Base-by-base conservation (phyloP, 1,140 invertebrate species). In the Meloidogyne exigua region DNA sequence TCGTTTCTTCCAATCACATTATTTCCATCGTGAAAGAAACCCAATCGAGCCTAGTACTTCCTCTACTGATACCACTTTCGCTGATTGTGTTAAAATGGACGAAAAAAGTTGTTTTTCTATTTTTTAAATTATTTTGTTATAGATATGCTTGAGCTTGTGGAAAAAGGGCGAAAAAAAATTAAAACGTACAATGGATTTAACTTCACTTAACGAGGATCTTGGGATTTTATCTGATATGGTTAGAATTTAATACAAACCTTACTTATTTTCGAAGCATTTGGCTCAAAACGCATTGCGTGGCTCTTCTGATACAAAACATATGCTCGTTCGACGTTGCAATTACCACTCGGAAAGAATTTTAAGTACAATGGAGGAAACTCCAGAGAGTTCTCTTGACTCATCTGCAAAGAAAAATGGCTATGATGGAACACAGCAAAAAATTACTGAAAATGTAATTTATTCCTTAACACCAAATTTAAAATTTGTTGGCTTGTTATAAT, bases 1-100 rank as follows among this genome's bases (percentile, higher is more conserved):
- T 13, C 94, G 96, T 83, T 99, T 99, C 89, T 99, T 99, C 90
- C 96, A 99, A 88, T 98, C 95, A 23, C 96, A 99, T 90, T 99
- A 99, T 90, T 99, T 98, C 91, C 95, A 99, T 90, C 91, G 95
- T 79, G 96, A 99, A 90, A 91, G 95, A 62, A 68, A 76, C 36
- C 36, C 76, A 26, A 75, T 76, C 5, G 71, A 44, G 11, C 83
- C 84, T 18, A 81, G 81, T 39, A 73, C 44, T 78, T 80, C 68
- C 70, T 72, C 28, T 76, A 28, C 57, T 39, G 57, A 73, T 10
- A 84, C 82, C 13, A 79, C 85, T 13, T 86, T 85, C 64, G 76
- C 82, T 39, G 76, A 83, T 15, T 78, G 76, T 23, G 81, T 81
- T 39, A 80, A 86, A 62, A 82, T 85, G 66, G 82, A 82, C 63